Base-by-base conservation (phyloP, 2,113 vertebrate species). In the Calidris pygmaea region DNA sequence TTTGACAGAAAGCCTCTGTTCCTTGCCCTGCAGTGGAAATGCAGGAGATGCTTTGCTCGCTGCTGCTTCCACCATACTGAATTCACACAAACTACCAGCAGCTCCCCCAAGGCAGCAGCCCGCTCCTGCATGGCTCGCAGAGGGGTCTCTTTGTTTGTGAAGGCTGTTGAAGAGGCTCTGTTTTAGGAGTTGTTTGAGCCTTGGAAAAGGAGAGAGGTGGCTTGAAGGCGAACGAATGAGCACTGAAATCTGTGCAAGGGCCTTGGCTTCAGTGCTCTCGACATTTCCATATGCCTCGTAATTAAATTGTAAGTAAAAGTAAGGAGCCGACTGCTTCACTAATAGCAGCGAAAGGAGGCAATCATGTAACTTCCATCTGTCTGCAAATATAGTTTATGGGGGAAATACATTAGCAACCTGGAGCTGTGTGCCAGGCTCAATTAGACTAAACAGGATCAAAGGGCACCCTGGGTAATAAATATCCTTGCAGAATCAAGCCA, bases 401-500 rank as follows among this genome's bases (percentile, higher is more conserved):
- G 66, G 95, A 96, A 94, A 87, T 80, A 76, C 96, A 96, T 97
- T 96, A 96, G 97, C 48, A 63, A 81, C 88, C 85, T 74, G 29
- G 55, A 73, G 89, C 85, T 9, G 1, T 18, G 74, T 78, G 95
- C 97, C 93, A 97, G 96, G 60, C 96, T 91, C 97, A 95, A 89
- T 97, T 96, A 98, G 95, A 91, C 76, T 39, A 87, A 94, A 87
- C 86, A 91, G 96, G 96, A 97, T 95, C 95, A 97, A 92, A 97
- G 97, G 96, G 87, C 76, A 97, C 79, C 52, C 30, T 26, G 85
- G 80, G 86, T 79, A 92, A 97, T 87, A 96, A 96, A 97, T 90
- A 96, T 80, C 95, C 66, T 73, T 48, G 80, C 24, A 30, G 89
- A 85, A 43, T 45, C 41, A 43, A 62, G 70, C 58, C 3, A 14